Evolutionary conservation across 2,113 vertebrate species (phyloP), one percentile per base, ranked within the genome.

Genomic region (Recurvirostra avosetta): DNA sequence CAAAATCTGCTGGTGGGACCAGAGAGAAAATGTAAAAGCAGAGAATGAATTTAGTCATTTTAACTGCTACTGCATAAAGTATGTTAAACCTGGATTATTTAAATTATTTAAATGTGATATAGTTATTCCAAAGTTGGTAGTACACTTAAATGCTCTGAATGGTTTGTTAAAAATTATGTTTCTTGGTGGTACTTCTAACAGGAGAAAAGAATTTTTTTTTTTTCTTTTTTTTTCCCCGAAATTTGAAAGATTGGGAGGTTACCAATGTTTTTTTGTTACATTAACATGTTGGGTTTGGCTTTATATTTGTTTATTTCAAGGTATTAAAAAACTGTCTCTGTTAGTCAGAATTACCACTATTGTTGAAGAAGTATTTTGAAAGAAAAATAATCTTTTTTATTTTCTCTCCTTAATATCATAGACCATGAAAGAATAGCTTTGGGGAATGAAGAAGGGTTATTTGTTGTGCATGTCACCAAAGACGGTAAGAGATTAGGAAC

Each of bases 361-460:
- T 62, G 14, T 25, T 88, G 53, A 78, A 49, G 15, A 71, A 65
- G 17, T 49, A 43, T 47, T 91, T 95, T 30, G 12, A 20, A 90
- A 82, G 22, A 72, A 86, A 82, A 93, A 53, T 86, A 74, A 78
- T 23, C 1, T 8, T 59, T 17, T 56, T n/a, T 29, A 38, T 86
- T 73, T 84, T 21, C 19, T 80, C 40, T 45, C 86, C 78, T 94
- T 38, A 62, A 84, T 97, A 22, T 97, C 72, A 53, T 91, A 99
- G 99, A 99, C 98, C 99, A 99, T 29, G 99, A 99, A 97, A 98
- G 99, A 50, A 99, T 99, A 91, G 99, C 99, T 89, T 98, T 99
- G 86, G 99, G 99, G 82, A 99, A 99, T 59, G 99, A 99, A 98
- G 99, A 99, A 98, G 99, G 99, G 26, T 98, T 99, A 68, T 99